Conservation (phyloP, 2,113 vertebrate genomes). For the Casuarius casuarius region DNA sequence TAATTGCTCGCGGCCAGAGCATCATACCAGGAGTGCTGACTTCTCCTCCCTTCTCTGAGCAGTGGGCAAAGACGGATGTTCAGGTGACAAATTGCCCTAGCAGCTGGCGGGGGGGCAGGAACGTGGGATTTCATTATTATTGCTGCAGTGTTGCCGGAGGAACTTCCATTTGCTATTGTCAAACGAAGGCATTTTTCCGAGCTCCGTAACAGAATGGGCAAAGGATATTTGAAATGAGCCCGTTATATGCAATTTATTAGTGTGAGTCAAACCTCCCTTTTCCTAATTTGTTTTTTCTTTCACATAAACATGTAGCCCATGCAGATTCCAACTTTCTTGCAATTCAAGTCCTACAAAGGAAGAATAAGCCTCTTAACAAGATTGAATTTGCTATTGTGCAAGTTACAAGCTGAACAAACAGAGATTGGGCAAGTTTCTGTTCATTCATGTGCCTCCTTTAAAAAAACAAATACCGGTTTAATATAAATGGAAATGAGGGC, state of each 20-base stretch:
- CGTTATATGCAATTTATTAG: slow-evolving; percentile 53
- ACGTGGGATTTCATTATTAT: background rate
- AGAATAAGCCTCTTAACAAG: slow-evolving; percentile 81
- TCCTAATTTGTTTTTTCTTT: slow-evolving; percentile 29
- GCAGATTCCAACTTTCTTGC: slow-evolving; percentile 73
- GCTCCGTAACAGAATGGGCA: slow-evolving; percentile 45
- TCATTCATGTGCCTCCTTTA: slow-evolving; percentile 78
- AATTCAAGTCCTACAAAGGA: slow-evolving; percentile 70
- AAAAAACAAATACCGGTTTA: slow-evolving; percentile 85
- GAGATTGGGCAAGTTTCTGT: slow-evolving; percentile 79
- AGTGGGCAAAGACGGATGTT: background rate
- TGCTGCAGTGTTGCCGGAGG: background rate
- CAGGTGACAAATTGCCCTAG: background rate
- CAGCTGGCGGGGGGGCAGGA: background rate
- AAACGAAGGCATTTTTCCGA: background rate
- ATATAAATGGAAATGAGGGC: slow-evolving; percentile 88
- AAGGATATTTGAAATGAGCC: slow-evolving; percentile 53
- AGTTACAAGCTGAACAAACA: slow-evolving; percentile 85
- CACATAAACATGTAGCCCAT: slow-evolving; percentile 13
- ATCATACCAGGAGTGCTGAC: background rate
- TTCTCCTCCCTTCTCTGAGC: background rate
- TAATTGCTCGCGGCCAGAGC: background rate
- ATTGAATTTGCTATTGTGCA: slow-evolving; percentile 80
- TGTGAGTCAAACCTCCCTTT: background rate
- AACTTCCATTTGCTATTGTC: slow-evolving; percentile 17